These are phyloP conservation scores for Excalfactoria chinensis DNA, from an alignment of 2,113 vertebrate genomes.

Conservation along the genomic window DNA sequence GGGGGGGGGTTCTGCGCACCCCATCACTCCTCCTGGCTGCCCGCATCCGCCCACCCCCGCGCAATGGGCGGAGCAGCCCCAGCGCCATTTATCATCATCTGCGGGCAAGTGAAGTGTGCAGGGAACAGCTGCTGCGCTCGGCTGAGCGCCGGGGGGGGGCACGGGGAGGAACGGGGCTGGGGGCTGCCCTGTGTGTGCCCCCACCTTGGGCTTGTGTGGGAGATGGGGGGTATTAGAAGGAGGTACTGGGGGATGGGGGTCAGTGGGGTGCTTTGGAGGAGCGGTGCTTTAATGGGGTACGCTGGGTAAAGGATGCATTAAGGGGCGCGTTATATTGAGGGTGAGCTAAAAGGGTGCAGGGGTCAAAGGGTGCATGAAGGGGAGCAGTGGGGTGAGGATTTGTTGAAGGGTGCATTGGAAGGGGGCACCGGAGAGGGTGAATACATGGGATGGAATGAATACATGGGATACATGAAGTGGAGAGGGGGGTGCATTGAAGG, in stretches of 20 bases:
- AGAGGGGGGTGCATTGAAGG: background rate
- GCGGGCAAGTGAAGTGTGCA: slow-evolving; percentile 83
- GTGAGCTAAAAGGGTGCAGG: accelerated
- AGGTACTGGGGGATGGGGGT: too few species aligned
- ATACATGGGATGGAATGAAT: too few species aligned
- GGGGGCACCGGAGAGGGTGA: background rate
- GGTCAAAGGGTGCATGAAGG: background rate
- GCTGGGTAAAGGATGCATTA: background rate
- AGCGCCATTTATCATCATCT: slow-evolving; percentile 83
- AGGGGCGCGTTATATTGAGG: accelerated
- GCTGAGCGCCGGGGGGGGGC: slow-evolving; percentile 74
- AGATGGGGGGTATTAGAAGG: too few species aligned
- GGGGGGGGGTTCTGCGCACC: background rate
- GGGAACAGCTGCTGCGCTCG: slow-evolving; percentile 80
- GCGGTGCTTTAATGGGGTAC: background rate
- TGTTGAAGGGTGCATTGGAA: accelerated
- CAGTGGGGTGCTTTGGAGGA: background rate
- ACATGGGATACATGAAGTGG: too few species aligned
- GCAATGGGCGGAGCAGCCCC: slow-evolving; percentile 46
- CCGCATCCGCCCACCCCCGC: slow-evolving; percentile 33
- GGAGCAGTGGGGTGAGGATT: background rate
- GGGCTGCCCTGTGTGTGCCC: background rate
- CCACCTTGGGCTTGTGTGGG: background rate
- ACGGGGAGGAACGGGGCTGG: background rate
- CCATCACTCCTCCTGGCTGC: background rate